Base-by-base conservation (phyloP, 1,140 invertebrate genomes). In the Ceratosolen fusciceps region DNA sequence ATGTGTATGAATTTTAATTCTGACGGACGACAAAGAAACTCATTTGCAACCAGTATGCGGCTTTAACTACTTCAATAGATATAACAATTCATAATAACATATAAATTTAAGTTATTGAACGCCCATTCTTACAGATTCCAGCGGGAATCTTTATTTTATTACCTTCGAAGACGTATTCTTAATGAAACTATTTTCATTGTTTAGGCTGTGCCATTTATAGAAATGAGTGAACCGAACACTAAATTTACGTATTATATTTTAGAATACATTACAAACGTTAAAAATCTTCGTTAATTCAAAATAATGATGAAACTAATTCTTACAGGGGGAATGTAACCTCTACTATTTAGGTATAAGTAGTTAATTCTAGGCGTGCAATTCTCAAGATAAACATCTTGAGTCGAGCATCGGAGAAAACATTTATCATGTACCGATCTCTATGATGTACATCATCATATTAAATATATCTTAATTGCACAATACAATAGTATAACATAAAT, bases 131-230 rank as follows among this genome's bases (percentile, higher is more conserved):
- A 9, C 26, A 34, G 29, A 19, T 29, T 34, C 31, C 12, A 26
- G 1, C 26, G 2, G 12, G 8, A 26, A 34, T 19, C 26, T 34
- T 62, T 34, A 34, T 29, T 58, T 29, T 34, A 19, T 31, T 19
- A 34, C 16, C 12, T 14, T 31, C 58, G 4, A 34, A 62, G 29
- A 31, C 56, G 5, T 29, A 1, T 26, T 26, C 31, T 4, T 34
- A 62, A 62, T 62, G 29, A 62, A 62, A 34, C 34, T 34, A 62
- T 62, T 34, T 16, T 62, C 58, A 34, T 62, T 62, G 29, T 62
- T 62, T 19, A 34, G 1, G 14, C 4, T 0, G 0, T 34, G 12
- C 2, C 26, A 8, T 52, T 52, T 21, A 19, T 21, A 21, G 3
- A 19, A 8, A 52, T 21, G 49, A 52, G 14, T 16, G 49, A 52